Base-by-base conservation (phyloP, 2,797 vertebrate genomes). In the Staurois parvus region DNA sequence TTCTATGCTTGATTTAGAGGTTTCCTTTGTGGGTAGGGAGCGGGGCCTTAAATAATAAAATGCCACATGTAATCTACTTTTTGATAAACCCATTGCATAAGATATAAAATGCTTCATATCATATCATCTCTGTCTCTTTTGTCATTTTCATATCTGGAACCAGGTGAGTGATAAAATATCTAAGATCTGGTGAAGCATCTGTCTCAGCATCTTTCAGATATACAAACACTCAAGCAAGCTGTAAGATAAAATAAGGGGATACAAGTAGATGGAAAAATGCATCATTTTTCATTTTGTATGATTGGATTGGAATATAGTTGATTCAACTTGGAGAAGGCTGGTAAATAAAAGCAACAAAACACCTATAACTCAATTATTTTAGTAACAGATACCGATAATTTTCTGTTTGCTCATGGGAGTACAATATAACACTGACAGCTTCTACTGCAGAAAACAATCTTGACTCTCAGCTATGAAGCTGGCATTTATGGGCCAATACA, bases 401-500 rank as follows among this genome's bases (percentile, higher is more conserved):
- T 59, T 59, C 52, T 59, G 21, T 24, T 7, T 21, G 21, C 52
- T 59, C 52, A 12, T 59, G 52, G 52, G 52, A 59, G 26, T 66
- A 28, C 28, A 66, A 15, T 66, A 66, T 66, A 66, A 66, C 11
- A 29, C 29, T 26, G 19, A 48, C 19, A 78, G 29, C 19, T 24
- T 10, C 45, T 62, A 17, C 30, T 32, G 37, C 21, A 72, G 69
- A 86, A 64, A 40, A 62, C 72, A n/a, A 70, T 77, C 37, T 64
- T 78, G 64, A 82, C 32, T n/a, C n/a, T 45, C 11, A 76, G 72
- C 13, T 11, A 52, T 68, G 34, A 11, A 37, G 28, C 73, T 84
- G 48, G 40, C 48, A 84, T 77, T 78, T 83, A 64, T 68, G 28
- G 48, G 52, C 17, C 30, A 56, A 73, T 78, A 32, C 62, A 73